A percentile compares a stretch with the other conserved stretches of the same genome.
Evolutionary conservation across 1,140 invertebrate genomes (phyloP).

Genomic region (Plodia interpunctella): DNA sequence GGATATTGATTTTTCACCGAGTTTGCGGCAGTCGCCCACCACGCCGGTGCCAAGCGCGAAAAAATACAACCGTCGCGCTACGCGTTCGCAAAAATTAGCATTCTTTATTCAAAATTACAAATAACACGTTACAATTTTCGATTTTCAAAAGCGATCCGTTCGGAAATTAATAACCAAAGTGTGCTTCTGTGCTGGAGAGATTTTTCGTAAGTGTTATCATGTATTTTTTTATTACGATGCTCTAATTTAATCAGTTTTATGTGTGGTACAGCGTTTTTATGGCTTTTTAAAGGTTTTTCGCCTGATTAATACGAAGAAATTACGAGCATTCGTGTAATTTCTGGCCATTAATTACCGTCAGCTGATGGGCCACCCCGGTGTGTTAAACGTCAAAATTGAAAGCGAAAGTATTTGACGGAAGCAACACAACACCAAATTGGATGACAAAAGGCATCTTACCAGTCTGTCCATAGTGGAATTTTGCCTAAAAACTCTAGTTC

Average conservation of each 20-base stretch:
- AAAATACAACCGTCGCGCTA: slow-evolving; percentile 61
- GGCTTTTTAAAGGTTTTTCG: neutral
- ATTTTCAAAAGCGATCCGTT: slow-evolving; percentile 16
- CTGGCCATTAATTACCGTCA: slow-evolving; percentile 30
- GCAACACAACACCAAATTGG: neutral
- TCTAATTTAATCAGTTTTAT: slow-evolving; percentile 45
- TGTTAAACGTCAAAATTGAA: slow-evolving; percentile 41
- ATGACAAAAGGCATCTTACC: slow-evolving; percentile 32
- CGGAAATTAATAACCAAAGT: slow-evolving; percentile 29
- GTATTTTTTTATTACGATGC: slow-evolving; percentile 30
- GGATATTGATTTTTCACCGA: slow-evolving; percentile 70
- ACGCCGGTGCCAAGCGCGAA: slow-evolving; percentile 71
- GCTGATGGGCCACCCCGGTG: slow-evolving; percentile 44
- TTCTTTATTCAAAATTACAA: slow-evolving; percentile 41
- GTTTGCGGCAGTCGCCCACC: slow-evolving; percentile 70
- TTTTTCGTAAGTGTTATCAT: slow-evolving; percentile 56
- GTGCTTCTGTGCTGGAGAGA: slow-evolving; percentile 55
- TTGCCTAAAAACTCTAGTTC: slow-evolving; percentile 39
- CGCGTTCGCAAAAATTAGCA: slow-evolving; percentile 47
- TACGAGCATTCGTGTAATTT: neutral
- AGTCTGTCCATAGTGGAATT: slow-evolving; percentile 47
- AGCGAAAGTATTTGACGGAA: neutral
- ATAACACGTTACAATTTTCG: slow-evolving; percentile 25
- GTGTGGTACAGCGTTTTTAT: slow-evolving; percentile 15
- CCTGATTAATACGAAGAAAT: neutral